phyloP scores from a whole-genome alignment of 1,140 invertebrate genomes.

The Musca domestica region DNA sequence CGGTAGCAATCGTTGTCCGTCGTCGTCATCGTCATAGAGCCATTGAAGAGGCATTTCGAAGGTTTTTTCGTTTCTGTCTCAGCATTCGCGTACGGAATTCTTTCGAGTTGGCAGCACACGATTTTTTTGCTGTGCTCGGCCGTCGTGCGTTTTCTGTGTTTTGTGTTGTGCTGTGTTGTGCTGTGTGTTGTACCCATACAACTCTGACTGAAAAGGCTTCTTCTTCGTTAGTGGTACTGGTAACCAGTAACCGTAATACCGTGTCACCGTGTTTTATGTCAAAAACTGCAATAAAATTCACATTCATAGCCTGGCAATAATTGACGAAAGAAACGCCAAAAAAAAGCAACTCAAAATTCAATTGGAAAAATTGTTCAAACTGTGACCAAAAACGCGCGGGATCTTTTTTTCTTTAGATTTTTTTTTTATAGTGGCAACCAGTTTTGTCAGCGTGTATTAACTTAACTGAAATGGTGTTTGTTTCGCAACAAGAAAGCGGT shows the following conservation, averaged over 20 bases:
- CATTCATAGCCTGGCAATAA: too few relatives aligned
- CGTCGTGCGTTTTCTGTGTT: constrained; percentile 24
- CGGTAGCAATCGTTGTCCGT: too few relatives aligned
- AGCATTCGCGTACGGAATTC: constrained; percentile 54
- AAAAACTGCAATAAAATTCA: too few relatives aligned
- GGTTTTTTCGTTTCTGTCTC: constrained; percentile 50
- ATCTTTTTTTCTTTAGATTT: constrained; percentile 6
- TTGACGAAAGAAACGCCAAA: background rate
- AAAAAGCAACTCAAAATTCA: background rate
- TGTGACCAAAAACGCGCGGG: constrained; percentile 21
- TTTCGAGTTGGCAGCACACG: constrained; percentile 49
- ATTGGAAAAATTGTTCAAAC: constrained; percentile 16
- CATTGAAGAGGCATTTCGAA: constrained; percentile 48
- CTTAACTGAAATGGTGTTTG: too few relatives aligned
- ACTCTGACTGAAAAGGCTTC: too few relatives aligned
- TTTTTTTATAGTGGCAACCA: background rate
- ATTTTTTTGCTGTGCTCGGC: constrained; percentile 34
- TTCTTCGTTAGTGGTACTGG: too few relatives aligned
- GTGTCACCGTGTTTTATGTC: too few relatives aligned
- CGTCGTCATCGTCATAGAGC: constrained; percentile 12
- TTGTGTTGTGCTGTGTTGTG: too few relatives aligned
- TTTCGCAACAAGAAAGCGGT: too few relatives aligned
- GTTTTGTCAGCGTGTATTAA: background rate
- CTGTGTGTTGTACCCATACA: too few relatives aligned
- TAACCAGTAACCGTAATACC: too few relatives aligned